phyloP scores from a whole-genome alignment of 2,113 vertebrate genomes.

The Mesoclemmys tuberculata region DNA sequence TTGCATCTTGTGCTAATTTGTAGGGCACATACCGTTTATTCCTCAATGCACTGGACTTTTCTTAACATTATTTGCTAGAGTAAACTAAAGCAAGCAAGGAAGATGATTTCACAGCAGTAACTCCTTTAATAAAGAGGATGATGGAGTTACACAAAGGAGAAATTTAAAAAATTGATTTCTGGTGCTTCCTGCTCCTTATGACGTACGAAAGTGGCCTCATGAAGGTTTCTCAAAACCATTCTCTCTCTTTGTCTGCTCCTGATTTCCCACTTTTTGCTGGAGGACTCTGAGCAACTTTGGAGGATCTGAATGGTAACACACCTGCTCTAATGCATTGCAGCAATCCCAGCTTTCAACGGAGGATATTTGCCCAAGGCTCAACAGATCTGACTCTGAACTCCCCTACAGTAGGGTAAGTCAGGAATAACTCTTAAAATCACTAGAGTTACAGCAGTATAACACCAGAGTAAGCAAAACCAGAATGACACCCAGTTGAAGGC shows the following conservation, averaged over 20 bases:
- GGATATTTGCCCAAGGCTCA: background rate
- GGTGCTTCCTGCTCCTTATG: background rate
- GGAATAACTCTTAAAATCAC: background rate
- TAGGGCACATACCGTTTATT: background rate
- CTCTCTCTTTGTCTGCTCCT: background rate
- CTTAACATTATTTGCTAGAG: background rate
- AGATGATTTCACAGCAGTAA: background rate
- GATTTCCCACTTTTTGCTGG: background rate
- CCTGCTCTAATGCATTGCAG: background rate
- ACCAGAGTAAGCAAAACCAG: background rate
- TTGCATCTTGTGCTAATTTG: background rate
- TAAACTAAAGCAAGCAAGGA: background rate
- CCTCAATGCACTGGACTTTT: background rate
- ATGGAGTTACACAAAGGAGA: background rate
- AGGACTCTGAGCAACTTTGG: background rate
- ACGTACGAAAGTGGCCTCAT: background rate
- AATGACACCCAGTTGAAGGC: background rate
- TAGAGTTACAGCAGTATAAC: background rate
- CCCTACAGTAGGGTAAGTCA: background rate
- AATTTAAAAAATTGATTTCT: background rate
- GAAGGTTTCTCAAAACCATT: background rate
- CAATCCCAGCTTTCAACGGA: background rate
- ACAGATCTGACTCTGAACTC: background rate
- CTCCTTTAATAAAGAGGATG: background rate
- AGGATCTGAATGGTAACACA: background rate